Base-by-base conservation (phyloP, 2,797 vertebrate species). In the Tenualosa ilisha region DNA sequence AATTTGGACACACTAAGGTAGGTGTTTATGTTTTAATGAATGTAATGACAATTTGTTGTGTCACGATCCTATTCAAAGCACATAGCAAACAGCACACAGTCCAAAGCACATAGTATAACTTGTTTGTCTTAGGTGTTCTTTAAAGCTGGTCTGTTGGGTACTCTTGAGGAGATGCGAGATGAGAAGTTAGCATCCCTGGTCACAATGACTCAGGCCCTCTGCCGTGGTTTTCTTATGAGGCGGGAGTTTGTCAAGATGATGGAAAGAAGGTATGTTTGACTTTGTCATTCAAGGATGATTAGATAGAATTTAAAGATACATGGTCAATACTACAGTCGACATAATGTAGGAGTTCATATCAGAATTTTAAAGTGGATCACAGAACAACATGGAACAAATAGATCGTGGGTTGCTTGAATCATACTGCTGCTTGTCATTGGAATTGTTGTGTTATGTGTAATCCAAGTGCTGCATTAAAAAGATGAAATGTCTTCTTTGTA, bases 81-180 rank as follows among this genome's bases (percentile, higher is more conserved):
- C 46, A 46, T 46, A 7, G 46, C 4, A 46, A 46, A 46, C 7
- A 46, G 7, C 7, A 9, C 50, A 51, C 50, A 9, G 50, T 51
- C 50, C 50, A 9, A 51, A 7, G 50, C 50, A 9, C 7, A 49
- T 49, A 51, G 8, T 9, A 12, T 12, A 51, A 9, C 50, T 40
- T 3, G 1, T 84, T 43, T 53, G 2, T 59, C 46, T 0, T 81
- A 97, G 96, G 96, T 97, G 84, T 97, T 97, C 92, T 97, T 97
- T 92, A 97, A 97, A 92, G 96, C 96, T 75, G 96, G 96, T 84
- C 94, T 97, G 61, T 90, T 97, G 90, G 96, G 96, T 89, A 91
- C 91, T 61, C 92, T 97, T 92, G 96, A 97, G 88, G 96, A 97
- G 90, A 95, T 97, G 96, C 93, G 96, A 93, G 96, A 97, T 61